These are phyloP conservation scores for Myotis findleyi DNA, from an alignment of 2,797 vertebrate genomes.

Conservation along the genomic window DNA sequence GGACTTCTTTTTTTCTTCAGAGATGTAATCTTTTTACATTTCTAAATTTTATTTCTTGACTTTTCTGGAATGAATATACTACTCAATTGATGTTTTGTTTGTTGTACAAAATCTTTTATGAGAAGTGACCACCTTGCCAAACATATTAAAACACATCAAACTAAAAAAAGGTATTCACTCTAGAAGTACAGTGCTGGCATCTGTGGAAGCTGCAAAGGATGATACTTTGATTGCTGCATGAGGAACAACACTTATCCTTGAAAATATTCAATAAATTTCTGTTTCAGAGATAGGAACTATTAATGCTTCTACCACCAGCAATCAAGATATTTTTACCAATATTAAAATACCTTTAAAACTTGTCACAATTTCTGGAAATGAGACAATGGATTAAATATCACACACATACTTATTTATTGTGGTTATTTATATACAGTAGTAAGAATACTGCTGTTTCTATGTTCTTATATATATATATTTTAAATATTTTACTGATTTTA, in stretches of 20 bases:
- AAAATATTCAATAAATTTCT: constrained; percentile 97
- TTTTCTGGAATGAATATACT: no score
- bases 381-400: constrained; percentile 97
- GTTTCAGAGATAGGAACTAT: constrained; percentile 95
- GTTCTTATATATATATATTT: constrained; percentile 89
- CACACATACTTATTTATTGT: constrained; percentile 93
- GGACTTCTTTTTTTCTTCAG: not conserved
- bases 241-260: constrained; percentile 99
- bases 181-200: constrained; percentile 93
- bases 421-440: constrained; percentile 94
- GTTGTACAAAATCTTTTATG: constrained; percentile 99
- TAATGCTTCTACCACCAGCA: constrained; percentile 92
- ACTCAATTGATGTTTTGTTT: constrained; percentile 83
- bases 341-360: constrained; percentile 99
- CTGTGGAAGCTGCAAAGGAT: constrained; percentile 94
- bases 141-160: constrained; percentile 99
- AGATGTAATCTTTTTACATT: not conserved
- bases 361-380: constrained; percentile 97
- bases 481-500: no score
- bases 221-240: constrained; percentile 97
- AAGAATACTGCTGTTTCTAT: constrained; percentile 93
- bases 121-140: constrained; percentile 99
- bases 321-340: constrained; percentile 97
- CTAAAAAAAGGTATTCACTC: constrained; percentile 98
- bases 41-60: no score